phyloP scores from a whole-genome alignment of 2,888 invertebrate species.

The Coremacera marginata region DNA sequence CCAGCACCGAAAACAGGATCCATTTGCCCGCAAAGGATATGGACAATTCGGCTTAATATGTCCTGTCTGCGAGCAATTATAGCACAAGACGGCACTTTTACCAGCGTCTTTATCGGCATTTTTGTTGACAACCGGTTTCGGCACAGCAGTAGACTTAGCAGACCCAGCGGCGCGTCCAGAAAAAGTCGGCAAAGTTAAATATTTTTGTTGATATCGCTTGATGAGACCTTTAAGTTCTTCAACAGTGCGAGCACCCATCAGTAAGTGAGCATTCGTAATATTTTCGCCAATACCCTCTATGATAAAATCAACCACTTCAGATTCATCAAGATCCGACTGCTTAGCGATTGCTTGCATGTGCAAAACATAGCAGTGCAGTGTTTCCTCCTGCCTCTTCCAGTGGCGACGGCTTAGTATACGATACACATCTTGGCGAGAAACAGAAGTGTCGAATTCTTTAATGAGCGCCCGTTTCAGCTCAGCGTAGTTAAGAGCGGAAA shows the following conservation, averaged over 20 bases:
- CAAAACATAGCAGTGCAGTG: slow-evolving; percentile 6
- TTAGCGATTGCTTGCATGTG: background rate
- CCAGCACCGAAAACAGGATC: background rate
- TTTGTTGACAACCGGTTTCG: background rate
- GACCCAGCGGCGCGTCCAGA: background rate
- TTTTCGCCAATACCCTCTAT: slow-evolving; percentile 29
- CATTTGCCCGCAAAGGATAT: slow-evolving; percentile 21
- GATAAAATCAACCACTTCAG: slow-evolving; percentile 30
- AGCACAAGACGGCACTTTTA: slow-evolving; percentile 1
- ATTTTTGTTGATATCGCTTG: slow-evolving; percentile 23
- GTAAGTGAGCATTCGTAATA: slow-evolving; percentile 9
- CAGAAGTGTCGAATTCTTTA: slow-evolving; percentile 15
- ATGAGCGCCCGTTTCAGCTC: slow-evolving; percentile 27
- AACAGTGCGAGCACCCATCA: slow-evolving; percentile 2
- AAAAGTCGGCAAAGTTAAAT: slow-evolving; percentile 2
- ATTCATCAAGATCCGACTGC: slow-evolving; percentile 23
- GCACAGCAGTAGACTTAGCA: background rate
- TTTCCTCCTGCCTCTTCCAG: slow-evolving; percentile 29
- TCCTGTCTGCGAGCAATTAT: slow-evolving; percentile 18
- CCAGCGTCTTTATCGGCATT: background rate
- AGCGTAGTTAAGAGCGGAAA: slow-evolving; percentile 8
- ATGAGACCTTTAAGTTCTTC: slow-evolving; percentile 18
- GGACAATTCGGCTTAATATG: slow-evolving; percentile 35
- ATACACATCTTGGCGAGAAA: slow-evolving; percentile 37
- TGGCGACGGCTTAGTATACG: slow-evolving; percentile 18